Evolutionary conservation across 2,888 invertebrate genomes (phyloP), one percentile per base, ranked within the genome.

Genomic region (Campoplex capitator): DNA sequence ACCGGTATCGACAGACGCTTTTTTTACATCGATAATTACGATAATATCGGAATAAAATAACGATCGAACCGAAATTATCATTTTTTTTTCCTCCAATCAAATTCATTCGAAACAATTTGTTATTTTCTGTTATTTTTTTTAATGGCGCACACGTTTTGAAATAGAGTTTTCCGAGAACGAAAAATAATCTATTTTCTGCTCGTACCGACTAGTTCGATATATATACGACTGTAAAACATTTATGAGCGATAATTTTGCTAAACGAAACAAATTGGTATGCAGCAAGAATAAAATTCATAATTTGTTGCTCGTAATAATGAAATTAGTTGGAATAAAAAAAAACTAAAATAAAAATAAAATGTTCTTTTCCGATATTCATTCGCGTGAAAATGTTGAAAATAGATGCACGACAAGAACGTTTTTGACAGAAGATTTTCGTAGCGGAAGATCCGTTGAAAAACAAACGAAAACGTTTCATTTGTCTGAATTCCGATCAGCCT

Each of bases 21-120:
- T 73, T 73, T 85, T 67, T 23, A 23, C 28, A 51, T 65, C 48
- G 23, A 23, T 48, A 51, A 68, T 75, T 62, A 70, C 62, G 35
- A 65, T 79, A 83, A 82, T 62, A 16, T 32, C 32, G 1, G 67
- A 68, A 68, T 23, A 35, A 51, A 73, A 74, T 62, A 74, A 70
- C 56, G 70, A 70, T 51, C 54, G 23, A 45, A 38, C 42, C 11
- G 42, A 67, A 62, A 62, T 28, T 32, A 56, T 76, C 23, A 48
- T 48, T 76, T 11, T 7, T 16, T n/a, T 7, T 16, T n/a, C 0
- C 11, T 70, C 7, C 2, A 70, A 23, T 42, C 42, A 48, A 70
- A 70, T 45, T 70, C 2, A 68, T 68, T 68, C 13, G 8, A 35
- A 4, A 28, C 45, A 9, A 70, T 48, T 28, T 48, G 48, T 51